Evolutionary conservation across 92 coral and sea anemone species (phyloP).

Genomic region (Zoanthus sociatus): DNA sequence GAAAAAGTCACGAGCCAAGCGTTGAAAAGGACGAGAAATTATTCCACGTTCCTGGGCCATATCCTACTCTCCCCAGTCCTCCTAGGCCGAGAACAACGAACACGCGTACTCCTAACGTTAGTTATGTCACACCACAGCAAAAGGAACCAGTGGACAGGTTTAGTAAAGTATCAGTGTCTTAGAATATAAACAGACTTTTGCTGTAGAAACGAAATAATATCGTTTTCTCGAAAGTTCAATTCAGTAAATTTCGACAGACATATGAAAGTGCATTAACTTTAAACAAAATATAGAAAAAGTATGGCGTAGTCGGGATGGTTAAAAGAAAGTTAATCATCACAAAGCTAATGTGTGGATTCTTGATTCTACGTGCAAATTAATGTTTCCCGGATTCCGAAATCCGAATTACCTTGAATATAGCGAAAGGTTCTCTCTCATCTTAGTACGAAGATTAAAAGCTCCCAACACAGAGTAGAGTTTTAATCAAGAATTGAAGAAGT

Average conservation of each 20-base stretch:
- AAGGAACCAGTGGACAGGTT: background rate
- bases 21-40: slow-evolving; percentile 70
- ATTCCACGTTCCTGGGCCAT: slow-evolving; percentile 53
- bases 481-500: too few species aligned
- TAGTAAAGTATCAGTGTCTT: background rate
- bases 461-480: too few species aligned
- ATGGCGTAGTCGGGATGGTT: too few species aligned
- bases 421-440: too few species aligned
- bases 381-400: too few species aligned
- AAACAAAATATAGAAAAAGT: too few species aligned
- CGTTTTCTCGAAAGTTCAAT: background rate
- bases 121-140: slow-evolving; percentile 38
- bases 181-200: background rate
- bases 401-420: too few species aligned
- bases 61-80: slow-evolving; percentile 42
- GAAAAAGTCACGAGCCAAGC: slow-evolving; percentile 51
- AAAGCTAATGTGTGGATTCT: slow-evolving; percentile 4
- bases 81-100: slow-evolving; percentile 5
- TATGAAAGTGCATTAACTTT: too few species aligned
- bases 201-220: background rate
- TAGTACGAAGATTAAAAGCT: too few species aligned
- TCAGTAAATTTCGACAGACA: too few species aligned
- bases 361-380: too few species aligned
- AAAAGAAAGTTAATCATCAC: too few species aligned
- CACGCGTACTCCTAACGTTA: slow-evolving; percentile 7